Percentiles rank a stretch among this genome's conserved stretches.
phyloP scores from a whole-genome alignment of 1,140 invertebrate species.

The Linepithema humile region DNA sequence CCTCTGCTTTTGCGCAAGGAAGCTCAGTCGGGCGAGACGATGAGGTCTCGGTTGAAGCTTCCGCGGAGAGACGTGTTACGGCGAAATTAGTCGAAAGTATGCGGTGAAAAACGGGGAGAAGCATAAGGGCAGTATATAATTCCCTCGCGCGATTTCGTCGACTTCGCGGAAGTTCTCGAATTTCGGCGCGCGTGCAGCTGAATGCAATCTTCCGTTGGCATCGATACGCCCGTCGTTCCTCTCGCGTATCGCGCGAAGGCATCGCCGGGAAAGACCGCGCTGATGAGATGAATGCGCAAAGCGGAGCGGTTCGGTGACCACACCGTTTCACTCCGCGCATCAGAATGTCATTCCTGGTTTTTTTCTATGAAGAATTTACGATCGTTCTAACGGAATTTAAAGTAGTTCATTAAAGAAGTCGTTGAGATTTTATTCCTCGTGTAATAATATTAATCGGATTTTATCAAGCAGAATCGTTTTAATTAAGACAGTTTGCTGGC shows the following conservation, averaged over 20 bases:
- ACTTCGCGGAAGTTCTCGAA: conserved; percentile 66
- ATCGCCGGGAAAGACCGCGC: conserved; percentile 38
- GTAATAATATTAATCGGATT: not conserved
- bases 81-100: conserved; percentile 12
- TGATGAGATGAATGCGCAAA: conserved; percentile 41
- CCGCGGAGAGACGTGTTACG: not conserved
- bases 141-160: not conserved
- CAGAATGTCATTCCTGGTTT: conserved; percentile 5
- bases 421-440: not conserved
- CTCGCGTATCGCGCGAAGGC: conserved; percentile 36
- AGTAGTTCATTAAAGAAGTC: not conserved
- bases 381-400: conserved; percentile 19
- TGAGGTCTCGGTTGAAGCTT: not conserved
- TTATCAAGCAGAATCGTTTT: not conserved
- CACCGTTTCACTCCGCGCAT: conserved; percentile 9
- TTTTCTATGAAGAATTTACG: not conserved
- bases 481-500: not conserved
- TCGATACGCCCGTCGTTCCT: conserved; percentile 66
- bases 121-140: not conserved
- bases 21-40: not conserved
- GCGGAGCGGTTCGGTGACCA: not conserved
- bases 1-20: not conserved
- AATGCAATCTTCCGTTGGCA: conserved; percentile 69
- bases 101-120: not conserved
- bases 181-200: conserved; percentile 56